phyloP scores from a whole-genome alignment of 92 coral and sea anemone species.

The Muricea muricata region DNA sequence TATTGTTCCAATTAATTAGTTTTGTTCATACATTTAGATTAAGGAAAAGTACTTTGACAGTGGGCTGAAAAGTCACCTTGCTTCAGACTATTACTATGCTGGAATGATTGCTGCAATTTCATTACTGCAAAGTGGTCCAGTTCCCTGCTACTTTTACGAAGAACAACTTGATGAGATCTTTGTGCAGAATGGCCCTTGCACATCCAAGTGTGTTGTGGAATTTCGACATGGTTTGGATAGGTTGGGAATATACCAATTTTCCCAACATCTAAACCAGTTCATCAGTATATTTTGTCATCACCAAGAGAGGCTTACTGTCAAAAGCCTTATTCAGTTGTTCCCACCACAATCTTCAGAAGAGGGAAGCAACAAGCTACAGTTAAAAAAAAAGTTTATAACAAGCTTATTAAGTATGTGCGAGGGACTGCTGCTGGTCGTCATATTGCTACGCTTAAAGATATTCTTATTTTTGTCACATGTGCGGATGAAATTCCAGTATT shows the following conservation, averaged over 20 bases:
- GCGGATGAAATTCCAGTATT: neutral
- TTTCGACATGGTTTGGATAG: neutral
- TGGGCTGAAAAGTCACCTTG: constrained; percentile 55
- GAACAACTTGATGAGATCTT: constrained; percentile 48
- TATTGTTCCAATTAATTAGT: neutral
- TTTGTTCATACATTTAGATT: neutral
- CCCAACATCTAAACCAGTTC: neutral
- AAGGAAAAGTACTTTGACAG: constrained; percentile 55
- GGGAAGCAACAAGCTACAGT: neutral
- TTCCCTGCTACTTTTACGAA: constrained; percentile 53
- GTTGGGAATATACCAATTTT: neutral
- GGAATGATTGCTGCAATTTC: constrained; percentile 67
- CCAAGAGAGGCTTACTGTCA: neutral
- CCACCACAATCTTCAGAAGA: neutral
- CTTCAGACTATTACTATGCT: constrained; percentile 55
- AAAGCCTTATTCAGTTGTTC: neutral
- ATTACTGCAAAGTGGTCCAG: constrained; percentile 59
- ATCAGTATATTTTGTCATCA: neutral
- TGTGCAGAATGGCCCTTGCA: neutral
- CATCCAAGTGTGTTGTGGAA: constrained; percentile 5
- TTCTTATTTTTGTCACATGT: constrained; percentile 11
- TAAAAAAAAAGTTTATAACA: neutral
- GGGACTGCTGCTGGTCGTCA: neutral
- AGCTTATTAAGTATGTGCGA: constrained; percentile 1
- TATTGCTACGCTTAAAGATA: neutral